These are phyloP conservation scores for Tetragonula clypearis DNA, from an alignment of 1,140 invertebrate genomes.

Conservation along the genomic window DNA sequence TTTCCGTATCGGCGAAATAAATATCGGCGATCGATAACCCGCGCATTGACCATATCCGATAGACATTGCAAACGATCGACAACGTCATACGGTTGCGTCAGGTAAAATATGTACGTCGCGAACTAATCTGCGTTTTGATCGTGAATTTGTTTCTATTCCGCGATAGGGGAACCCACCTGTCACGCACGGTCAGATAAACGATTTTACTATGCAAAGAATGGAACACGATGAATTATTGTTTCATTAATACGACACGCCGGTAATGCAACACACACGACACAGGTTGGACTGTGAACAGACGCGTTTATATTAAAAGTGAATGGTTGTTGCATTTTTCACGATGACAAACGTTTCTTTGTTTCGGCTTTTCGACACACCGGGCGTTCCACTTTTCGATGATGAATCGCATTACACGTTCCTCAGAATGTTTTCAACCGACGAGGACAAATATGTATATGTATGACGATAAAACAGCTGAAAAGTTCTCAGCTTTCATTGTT, in stretches of 20 bases:
- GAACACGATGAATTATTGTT: slow-evolving; percentile 59
- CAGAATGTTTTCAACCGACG: background rate
- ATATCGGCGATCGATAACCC: slow-evolving; percentile 46
- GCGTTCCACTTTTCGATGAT: slow-evolving; percentile 7
- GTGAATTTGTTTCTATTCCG: slow-evolving; percentile 62
- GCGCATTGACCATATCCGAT: slow-evolving; percentile 47
- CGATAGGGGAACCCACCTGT: slow-evolving; percentile 51
- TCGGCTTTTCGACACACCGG: background rate
- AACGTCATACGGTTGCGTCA: slow-evolving; percentile 41
- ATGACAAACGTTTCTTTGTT: slow-evolving; percentile 10
- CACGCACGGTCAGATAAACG: slow-evolving; percentile 55
- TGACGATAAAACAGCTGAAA: background rate
- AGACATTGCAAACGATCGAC: slow-evolving; percentile 47
- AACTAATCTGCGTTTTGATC: slow-evolving; percentile 55
- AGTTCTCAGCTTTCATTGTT: background rate
- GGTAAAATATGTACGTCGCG: slow-evolving; percentile 59
- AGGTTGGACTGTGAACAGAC: slow-evolving; percentile 8
- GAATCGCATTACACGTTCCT: background rate
- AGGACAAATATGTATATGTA: background rate
- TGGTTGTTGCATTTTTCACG: slow-evolving; percentile 16
- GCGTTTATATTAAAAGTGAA: slow-evolving; percentile 15
- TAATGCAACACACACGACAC: background rate
- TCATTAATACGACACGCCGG: slow-evolving; percentile 58
- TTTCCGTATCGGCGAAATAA: slow-evolving; percentile 47
- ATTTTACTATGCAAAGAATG: slow-evolving; percentile 53